Base-by-base conservation (phyloP, 1,140 invertebrate species). In the Saxidomus purpurata region DNA sequence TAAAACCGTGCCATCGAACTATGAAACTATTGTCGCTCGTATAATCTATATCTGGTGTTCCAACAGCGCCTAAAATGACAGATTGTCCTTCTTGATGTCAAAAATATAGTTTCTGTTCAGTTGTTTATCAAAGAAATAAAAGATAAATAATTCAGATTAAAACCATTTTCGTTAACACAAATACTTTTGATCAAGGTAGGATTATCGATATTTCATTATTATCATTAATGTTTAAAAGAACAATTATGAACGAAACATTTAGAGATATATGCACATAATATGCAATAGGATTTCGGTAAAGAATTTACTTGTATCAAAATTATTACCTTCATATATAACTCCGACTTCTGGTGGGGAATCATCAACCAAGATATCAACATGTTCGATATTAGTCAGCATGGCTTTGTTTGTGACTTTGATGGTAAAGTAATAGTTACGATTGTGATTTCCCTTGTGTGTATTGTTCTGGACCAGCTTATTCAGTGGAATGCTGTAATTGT, bases 1-100 rank as follows among this genome's bases (percentile, higher is more conserved):
- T n/a, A n/a, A n/a, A n/a, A n/a, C 92, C 92, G 31, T 89, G 55
- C 91, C 91, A 92, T 47, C 86, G 79, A 47, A 90, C 87, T 49
- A 79, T 34, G 28, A 93, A 47, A 6, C 25, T 25, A 19, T 71
- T 28, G 0, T 81, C 71, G 49, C 91, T 91, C 19, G 87, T 91
- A 67, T 90, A 93, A 82, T 93, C 92, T 13, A 92, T 82, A 52
- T 93, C 92, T 15, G 71, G n/a, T 17, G 49, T 6, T 17, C 38
- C 61, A 13, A 19, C 34, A 3, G 67, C 31, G 25, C 80, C 80
- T 82, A 34, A 38, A 67, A 82, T 34, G 4, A 74, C 34, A 31
- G 6, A 67, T 19, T 3, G n/a, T n/a, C n/a, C n/a, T 55, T 55
- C 4, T 55, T 6, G 15, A 13, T 11, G 11, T 15, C n/a, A 55